phyloP scores from a whole-genome alignment of 2,888 invertebrate species.

The Scaptomyza polygonia region DNA sequence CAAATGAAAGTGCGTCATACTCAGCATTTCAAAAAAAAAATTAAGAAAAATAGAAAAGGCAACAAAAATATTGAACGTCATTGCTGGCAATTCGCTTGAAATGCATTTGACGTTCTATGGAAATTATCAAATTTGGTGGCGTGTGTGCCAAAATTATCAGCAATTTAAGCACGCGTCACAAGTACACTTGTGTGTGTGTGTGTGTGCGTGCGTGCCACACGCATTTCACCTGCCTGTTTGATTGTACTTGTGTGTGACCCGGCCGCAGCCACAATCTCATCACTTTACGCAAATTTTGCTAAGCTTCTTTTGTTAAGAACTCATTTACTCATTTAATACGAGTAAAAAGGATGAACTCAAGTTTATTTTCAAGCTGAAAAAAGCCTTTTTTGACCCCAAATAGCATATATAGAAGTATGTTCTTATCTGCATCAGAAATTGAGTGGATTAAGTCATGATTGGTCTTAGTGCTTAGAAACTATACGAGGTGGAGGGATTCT shows the following conservation, averaged over 20 bases:
- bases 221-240: slow-evolving; percentile 1
- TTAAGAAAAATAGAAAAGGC: slow-evolving; percentile 5
- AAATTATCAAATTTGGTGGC: slow-evolving; percentile 65
- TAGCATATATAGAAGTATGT: too few species aligned
- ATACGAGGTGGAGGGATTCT: too few species aligned
- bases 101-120: slow-evolving; percentile 31
- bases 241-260: not conserved
- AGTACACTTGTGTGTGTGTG: slow-evolving; percentile 2
- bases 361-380: not conserved
- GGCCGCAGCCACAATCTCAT: not conserved
- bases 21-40: slow-evolving; percentile 5
- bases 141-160: slow-evolving; percentile 52
- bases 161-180: slow-evolving; percentile 64
- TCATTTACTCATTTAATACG: too few species aligned
- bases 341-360: not conserved
- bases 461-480: too few species aligned
- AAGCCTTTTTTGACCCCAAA: too few species aligned
- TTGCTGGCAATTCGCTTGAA: slow-evolving; percentile 50
- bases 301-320: too few species aligned
- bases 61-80: slow-evolving; percentile 59
- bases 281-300: not conserved
- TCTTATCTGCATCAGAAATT: too few species aligned
- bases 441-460: too few species aligned
- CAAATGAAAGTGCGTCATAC: slow-evolving; percentile 47
- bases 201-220: slow-evolving; percentile 16